Evolutionary conservation across 2,113 vertebrate genomes (phyloP), one percentile per base, ranked within the genome.

Genomic region (Podarcis cretensis): DNA sequence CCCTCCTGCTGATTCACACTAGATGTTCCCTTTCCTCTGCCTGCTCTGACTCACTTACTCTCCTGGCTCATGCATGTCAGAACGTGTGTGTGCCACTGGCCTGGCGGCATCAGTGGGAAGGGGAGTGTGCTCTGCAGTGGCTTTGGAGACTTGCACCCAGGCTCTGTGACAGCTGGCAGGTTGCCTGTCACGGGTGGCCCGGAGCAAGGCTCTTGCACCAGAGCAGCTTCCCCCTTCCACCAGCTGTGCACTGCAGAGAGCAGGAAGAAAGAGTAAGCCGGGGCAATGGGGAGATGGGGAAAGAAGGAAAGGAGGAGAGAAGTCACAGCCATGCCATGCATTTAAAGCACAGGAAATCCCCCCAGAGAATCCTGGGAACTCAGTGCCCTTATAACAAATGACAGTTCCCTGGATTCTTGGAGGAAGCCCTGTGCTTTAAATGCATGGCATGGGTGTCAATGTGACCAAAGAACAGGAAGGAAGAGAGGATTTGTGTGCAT

Each of bases 21-120:
- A 83, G 87, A 88, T 88, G 87, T 75, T 83, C 54, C 7, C 35
- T 82, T 75, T 40, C 54, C 35, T 82, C 54, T 63, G 16, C 8
- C 1, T 40, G 35, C 16, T n/a, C 32, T 77, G 80, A 21, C 54
- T 43, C 35, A 6, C 57, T 57, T 23, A 32, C 25, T 25, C 27
- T 75, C 69, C 69, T 32, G 35, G 69, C 35, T 66, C 80, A 54
- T 5, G 71, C 69, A 40, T n/a, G 21, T 57, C 78, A 87, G 78
- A 20, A 71, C 73, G 3, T 21, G 10, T 74, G 79, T 4, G 20
- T 35, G 73, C 32, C 40, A 21, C 10, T 74, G 57, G 1, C 54
- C 27, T 74, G 57, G 0, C 54, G 43, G 65, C 3, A 12, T 37
- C 65, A 57, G 18, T 8, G 21, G 73, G 73, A 27, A 63, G 27